Conservation (phyloP, 2,113 vertebrate species). For the Nibea coibor region DNA sequence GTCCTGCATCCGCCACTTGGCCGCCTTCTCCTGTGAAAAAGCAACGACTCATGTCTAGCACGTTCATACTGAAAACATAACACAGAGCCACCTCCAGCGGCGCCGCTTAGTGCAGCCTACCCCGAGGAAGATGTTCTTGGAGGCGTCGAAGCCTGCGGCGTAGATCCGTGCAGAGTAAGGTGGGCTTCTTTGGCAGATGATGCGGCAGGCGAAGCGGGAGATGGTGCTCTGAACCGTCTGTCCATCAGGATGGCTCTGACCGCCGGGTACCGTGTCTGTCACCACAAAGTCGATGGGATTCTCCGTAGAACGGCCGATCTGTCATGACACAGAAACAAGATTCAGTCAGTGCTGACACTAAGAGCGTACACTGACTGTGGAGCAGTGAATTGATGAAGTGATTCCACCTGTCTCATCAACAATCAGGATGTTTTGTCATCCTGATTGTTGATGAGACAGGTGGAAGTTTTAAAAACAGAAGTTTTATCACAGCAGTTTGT, state of each 20-base stretch:
- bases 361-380: neutral
- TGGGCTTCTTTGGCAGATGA: constrained; percentile 92
- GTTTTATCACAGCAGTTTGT: neutral
- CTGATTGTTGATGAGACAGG: no score
- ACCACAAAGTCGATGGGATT: constrained; percentile 96
- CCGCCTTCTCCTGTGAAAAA: constrained; percentile 90
- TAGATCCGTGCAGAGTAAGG: constrained; percentile 94
- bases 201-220: constrained; percentile 96
- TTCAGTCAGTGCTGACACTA: no score
- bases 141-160: constrained; percentile 95
- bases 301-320: constrained; percentile 96
- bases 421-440: no score
- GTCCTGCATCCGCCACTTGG: constrained; percentile 93
- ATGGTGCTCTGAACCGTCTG: constrained; percentile 94
- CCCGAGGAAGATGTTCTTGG: constrained; percentile 97
- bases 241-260: constrained; percentile 85
- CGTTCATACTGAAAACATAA: neutral
- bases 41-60: neutral
- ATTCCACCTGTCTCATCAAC: no score
- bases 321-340: neutral
- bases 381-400: no score
- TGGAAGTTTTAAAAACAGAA: neutral
- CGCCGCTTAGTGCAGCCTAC: constrained; percentile 71
- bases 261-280: constrained; percentile 89
- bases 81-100: neutral